phyloP scores from a whole-genome alignment of 2,888 invertebrate species.

The Agrilus mali region DNA sequence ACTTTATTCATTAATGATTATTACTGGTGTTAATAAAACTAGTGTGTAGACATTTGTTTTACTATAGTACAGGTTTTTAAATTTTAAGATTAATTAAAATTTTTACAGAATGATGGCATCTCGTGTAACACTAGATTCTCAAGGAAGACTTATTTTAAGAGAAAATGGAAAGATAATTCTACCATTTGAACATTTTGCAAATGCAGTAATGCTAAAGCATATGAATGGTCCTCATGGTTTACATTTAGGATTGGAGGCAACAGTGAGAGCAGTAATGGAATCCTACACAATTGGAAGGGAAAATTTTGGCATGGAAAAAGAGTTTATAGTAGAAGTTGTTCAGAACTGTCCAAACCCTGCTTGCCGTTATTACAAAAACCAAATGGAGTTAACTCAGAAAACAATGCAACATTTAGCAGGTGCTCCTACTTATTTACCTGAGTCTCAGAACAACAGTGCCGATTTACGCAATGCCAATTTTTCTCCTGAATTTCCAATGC shows the following conservation, averaged over 20 bases:
- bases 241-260: slow-evolving; percentile 72
- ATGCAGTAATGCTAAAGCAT: slow-evolving; percentile 82
- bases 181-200: slow-evolving; percentile 82
- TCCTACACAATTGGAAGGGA: slow-evolving; percentile 74
- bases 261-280: slow-evolving; percentile 73
- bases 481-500: slow-evolving; percentile 21
- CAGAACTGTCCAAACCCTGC: slow-evolving; percentile 82
- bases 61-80: too few relatives aligned
- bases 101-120: slow-evolving; percentile 70
- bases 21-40: too few relatives aligned
- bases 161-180: slow-evolving; percentile 83
- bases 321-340: slow-evolving; percentile 78
- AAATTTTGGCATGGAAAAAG: slow-evolving; percentile 81
- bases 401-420: slow-evolving; percentile 55
- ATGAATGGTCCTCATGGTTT: slow-evolving; percentile 82
- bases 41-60: too few relatives aligned
- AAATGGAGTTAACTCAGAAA: slow-evolving; percentile 60
- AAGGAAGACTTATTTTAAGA: slow-evolving; percentile 67
- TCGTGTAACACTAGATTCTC: slow-evolving; percentile 69
- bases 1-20: too few relatives aligned
- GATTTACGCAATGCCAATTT: slow-evolving; percentile 29
- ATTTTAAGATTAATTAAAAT: neutral
- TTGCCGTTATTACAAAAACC: slow-evolving; percentile 77
- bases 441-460: slow-evolving; percentile 25
- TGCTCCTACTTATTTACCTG: slow-evolving; percentile 33